Base-by-base conservation (phyloP, 1,140 invertebrate genomes). In the Drepana arcuata region DNA sequence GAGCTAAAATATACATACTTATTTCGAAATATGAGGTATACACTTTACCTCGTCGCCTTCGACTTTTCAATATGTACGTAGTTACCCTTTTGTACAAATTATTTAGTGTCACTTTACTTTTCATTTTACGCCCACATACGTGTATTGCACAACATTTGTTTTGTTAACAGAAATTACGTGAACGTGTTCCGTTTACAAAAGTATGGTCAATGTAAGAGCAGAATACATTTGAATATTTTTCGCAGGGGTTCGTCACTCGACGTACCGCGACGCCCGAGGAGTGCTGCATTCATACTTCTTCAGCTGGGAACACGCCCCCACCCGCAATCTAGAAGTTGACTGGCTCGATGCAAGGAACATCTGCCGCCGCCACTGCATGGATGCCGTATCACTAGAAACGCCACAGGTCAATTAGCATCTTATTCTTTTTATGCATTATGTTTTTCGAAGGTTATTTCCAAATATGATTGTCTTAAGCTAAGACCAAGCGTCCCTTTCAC, bases 281-380 rank as follows among this genome's bases (percentile, higher is more conserved):
- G 92, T 95, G 10, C 88, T 90, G 1, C 93, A 95, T 63, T 93
- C 93, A 14, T 96, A 96, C 79, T 96, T 96, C 90, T 95, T 95
- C 89, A 95, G 93, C 62, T 95, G 94, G 94, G 92, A 94, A 63
- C 94, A 96, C 73, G 86, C 86, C 12, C 93, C 94, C 1, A 96
- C 94, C 9, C 87, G 92, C 49, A 92, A 85, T 52, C 83, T 95
- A 28, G 94, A 95, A 84, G 93, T 95, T 3, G 94, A 95, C 61
- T 96, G 94, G 94, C 78, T 96, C 10, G 94, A 95, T 61, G 91
- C 93, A 1, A 87, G 94, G 44, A 96, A 96, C 78, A 95, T 96
- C 57, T 96, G 94, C 83, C 88, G 94, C 51, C 87, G 94, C 60
- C 94, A 96, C 68, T 96, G 94, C 70, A 95, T 95, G 93, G 94